Evolutionary conservation across 2,888 invertebrate species (phyloP).

Genomic region (Anagyrus pseudococci): DNA sequence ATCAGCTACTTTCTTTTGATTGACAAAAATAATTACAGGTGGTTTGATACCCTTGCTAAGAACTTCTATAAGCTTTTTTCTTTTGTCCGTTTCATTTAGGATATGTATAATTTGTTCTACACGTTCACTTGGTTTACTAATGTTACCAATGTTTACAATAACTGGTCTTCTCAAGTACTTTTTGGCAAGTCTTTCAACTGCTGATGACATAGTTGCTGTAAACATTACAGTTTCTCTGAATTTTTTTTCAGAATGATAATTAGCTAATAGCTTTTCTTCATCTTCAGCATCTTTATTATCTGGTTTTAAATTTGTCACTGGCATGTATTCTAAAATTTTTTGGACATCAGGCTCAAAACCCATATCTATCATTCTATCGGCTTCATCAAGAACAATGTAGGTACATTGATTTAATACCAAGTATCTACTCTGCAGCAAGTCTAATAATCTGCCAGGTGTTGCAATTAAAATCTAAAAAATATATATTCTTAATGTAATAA

Average conservation of each 20-base stretch:
- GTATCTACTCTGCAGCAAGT: conserved; percentile 97
- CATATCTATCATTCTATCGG: conserved; percentile 99
- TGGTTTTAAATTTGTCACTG: conserved; percentile 96
- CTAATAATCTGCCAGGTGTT: conserved; percentile 98
- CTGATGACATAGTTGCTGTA: conserved; percentile 99
- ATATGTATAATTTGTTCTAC: conserved; percentile 97
- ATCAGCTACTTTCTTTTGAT: conserved; percentile 99
- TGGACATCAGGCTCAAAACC: conserved; percentile 99
- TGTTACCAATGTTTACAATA: conserved; percentile 95
- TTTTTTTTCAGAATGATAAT: conserved; percentile 95
- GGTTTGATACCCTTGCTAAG: conserved; percentile 90
- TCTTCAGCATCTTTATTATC: conserved; percentile 99
- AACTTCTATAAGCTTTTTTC: conserved; percentile 94
- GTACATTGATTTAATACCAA: conserved; percentile 97
- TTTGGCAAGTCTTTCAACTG: conserved; percentile 94
- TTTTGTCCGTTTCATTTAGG: conserved; percentile 94
- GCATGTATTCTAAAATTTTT: conserved; percentile 97
- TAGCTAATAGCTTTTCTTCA: conserved; percentile 85
- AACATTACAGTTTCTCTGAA: conserved; percentile 99
- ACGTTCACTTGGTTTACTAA: conserved; percentile 96
- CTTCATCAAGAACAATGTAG: conserved; percentile 95
- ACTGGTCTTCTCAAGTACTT: conserved; percentile 95
- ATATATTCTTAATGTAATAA: no score
- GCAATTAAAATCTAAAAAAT: conserved; percentile 90
- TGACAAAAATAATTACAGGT: conserved; percentile 99